Base-by-base conservation (phyloP, 2,797 vertebrate species). In the Anguilla pacifica region DNA sequence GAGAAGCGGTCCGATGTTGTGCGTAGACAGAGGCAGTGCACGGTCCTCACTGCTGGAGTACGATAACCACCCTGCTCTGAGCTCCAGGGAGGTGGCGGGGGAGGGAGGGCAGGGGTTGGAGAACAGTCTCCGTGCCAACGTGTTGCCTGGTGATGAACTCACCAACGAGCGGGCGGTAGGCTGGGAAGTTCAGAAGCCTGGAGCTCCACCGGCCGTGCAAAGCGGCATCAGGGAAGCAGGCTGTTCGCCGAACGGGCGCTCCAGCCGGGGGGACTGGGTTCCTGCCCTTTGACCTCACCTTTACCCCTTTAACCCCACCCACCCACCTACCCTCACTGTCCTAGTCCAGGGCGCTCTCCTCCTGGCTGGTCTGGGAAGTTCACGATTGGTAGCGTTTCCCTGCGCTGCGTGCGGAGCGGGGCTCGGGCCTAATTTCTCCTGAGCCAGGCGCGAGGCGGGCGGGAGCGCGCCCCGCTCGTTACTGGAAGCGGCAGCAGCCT, bases 341-440 rank as follows among this genome's bases (percentile, higher is more conserved):
- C 43, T 46, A 5, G 35, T 22, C 72, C 2, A 35, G 15, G 43
- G 6, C 17, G 19, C 72, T 39, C 35, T 1, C 70, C 70, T 19
- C 11, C 28, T 15, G 72, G 72, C 2, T 43, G 77, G 77, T 25
- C 31, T 13, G 9, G 39, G 74, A 2, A n/a, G 28, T 7, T 43
- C 74, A 79, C 13, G 74, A 15, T 39, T 22, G 17, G 35, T 25
- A 17, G 74, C 35, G 25, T n/a, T 67, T 22, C 61, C 13, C 61
- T 25, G 61, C 6, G 59, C 59, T 4, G 59, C 19, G 59, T 15
- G 13, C 1, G 35, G 35, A 6, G 15, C 43, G 22, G 49, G 81
- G 79, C 31, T 81, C 77, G 49, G 46, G 49, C 82, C 49, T 55
- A 13, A 83, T 83, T 83, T 83, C n/a, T n/a, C 28, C 49, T 22